These are phyloP conservation scores for Stomorhina lunata DNA, from an alignment of 2,888 invertebrate species.

Conservation along the genomic window DNA sequence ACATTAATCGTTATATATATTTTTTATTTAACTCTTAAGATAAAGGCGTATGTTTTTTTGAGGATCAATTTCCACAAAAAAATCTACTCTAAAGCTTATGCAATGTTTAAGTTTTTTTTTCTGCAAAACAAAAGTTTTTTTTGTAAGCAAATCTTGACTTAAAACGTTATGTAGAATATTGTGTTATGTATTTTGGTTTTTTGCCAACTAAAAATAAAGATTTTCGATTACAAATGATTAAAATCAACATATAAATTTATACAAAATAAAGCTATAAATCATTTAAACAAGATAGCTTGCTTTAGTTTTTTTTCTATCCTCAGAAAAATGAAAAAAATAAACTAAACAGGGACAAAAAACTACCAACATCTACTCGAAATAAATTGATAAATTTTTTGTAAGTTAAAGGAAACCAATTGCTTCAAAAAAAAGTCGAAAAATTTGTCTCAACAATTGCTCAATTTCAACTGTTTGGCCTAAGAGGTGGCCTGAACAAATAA, in stretches of 20 bases:
- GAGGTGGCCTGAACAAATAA: constrained; percentile 57
- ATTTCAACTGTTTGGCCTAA: constrained; percentile 58
- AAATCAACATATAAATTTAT: constrained; percentile 65
- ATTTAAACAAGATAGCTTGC: constrained; percentile 56
- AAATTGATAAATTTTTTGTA: constrained; percentile 31
- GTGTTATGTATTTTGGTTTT: not conserved
- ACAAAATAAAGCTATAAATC: constrained; percentile 65
- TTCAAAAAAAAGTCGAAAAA: constrained; percentile 31
- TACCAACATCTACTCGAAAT: not conserved
- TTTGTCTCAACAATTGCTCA: constrained; percentile 66
- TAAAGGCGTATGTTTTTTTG: constrained; percentile 21
- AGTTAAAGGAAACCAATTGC: constrained; percentile 30
- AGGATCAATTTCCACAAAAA: constrained; percentile 45
- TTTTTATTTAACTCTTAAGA: not conserved
- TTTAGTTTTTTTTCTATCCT: not conserved
- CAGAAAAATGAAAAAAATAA: constrained; percentile 8
- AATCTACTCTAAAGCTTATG: constrained; percentile 49
- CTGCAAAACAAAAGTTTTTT: not conserved
- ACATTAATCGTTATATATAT: constrained; percentile 68
- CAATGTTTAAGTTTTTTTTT: constrained; percentile 32
- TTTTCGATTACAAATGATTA: constrained; percentile 65
- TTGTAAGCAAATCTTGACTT: constrained; percentile 3
- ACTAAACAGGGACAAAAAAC: not conserved
- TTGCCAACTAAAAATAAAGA: constrained; percentile 38
- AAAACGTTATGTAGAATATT: constrained; percentile 15